Percentiles rank a stretch among this genome's conserved stretches.
Evolutionary conservation across 2,797 vertebrate genomes (phyloP).

Genomic region (Toxotes lorentzi): DNA sequence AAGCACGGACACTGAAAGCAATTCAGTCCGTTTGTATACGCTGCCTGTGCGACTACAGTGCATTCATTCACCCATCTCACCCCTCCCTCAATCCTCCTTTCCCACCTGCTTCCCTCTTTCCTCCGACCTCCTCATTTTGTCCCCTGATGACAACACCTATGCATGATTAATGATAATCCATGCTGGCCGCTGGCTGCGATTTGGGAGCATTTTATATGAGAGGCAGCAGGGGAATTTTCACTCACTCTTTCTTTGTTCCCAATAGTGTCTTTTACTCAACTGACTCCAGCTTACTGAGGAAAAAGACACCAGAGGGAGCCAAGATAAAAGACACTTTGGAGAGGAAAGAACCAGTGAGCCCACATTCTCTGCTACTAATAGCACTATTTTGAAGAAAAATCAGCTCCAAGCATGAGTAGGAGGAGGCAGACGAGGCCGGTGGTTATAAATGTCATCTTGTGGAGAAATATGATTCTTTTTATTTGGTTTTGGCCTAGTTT

Average conservation of each 20-base stretch:
- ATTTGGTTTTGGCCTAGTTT: conserved; percentile 62
- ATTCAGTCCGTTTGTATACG: conserved; percentile 63
- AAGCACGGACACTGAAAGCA: conserved; percentile 65
- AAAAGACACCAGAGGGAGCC: conserved; percentile 78
- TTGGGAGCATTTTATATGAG: conserved; percentile 58
- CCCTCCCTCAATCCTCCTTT: conserved; percentile 47
- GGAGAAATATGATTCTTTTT: conserved; percentile 57
- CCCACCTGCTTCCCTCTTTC: conserved; percentile 70
- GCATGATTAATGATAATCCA: conserved; percentile 73
- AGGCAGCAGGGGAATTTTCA: conserved; percentile 54
- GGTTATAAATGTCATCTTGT: conserved; percentile 65
- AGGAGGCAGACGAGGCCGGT: conserved; percentile 61
- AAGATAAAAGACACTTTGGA: conserved; percentile 77
- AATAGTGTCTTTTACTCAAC: conserved; percentile 77
- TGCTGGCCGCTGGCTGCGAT: conserved; percentile 49
- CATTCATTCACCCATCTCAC: conserved; percentile 72
- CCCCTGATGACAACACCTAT: conserved; percentile 63
- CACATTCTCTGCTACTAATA: conserved; percentile 73
- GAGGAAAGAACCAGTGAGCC: conserved; percentile 67
- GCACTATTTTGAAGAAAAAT: conserved; percentile 72
- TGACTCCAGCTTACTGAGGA: conserved; percentile 70
- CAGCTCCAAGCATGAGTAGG: conserved; percentile 67
- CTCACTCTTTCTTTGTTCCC: conserved; percentile 66
- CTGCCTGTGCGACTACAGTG: conserved; percentile 73
- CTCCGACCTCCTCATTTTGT: conserved; percentile 45